Evolutionary conservation across 2,888 invertebrate species (phyloP), one percentile per base, ranked within the genome.

Genomic region (Macroteleia sp.): DNA sequence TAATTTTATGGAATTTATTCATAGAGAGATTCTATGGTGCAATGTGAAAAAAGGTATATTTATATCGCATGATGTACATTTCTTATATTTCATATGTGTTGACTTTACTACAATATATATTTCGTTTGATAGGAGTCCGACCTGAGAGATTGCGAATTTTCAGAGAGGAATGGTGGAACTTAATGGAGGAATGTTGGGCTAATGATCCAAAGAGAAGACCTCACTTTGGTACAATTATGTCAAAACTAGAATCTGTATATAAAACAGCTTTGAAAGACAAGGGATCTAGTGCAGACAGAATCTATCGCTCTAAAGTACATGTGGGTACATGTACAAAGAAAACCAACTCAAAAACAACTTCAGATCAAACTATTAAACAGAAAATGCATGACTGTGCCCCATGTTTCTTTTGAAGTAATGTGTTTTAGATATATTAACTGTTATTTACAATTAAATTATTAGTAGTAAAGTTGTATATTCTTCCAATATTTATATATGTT

Each of bases 131-230:
- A 97, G 97, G 97, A 57, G 93, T 95, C 8, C 93, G 97, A 4
- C 97, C 97, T 1, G 97, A 97, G 89, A 94, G 95, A 56, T 92
- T 97, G 12, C 92, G 94, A 0, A 92, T 94, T 79, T 97, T 97
- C 92, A 94, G 95, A 46, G 94, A 95, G 70, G 94, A 95, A 19
- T 97, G 97, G 87, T 97, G 97, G 97, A 92, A 93, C 46, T 92
- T 97, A 32, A 97, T 97, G 97, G 93, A 95, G 87, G 93, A 95
- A 32, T 97, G 97, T 87, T 97, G 97, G 97, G 93, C n/a, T 22
- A 94, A 95, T 0, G 96, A 96, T 78, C 95, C 96, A 0, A 89
- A 93, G 0, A 92, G 93, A 77, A 92, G 97, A n/a, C 96, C 97
- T 0, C 92, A 96, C n/a, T 92, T 96, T 0, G 97, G 97, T 2